phyloP scores from a whole-genome alignment of 2,888 invertebrate species.

The Gerris lacustris region DNA sequence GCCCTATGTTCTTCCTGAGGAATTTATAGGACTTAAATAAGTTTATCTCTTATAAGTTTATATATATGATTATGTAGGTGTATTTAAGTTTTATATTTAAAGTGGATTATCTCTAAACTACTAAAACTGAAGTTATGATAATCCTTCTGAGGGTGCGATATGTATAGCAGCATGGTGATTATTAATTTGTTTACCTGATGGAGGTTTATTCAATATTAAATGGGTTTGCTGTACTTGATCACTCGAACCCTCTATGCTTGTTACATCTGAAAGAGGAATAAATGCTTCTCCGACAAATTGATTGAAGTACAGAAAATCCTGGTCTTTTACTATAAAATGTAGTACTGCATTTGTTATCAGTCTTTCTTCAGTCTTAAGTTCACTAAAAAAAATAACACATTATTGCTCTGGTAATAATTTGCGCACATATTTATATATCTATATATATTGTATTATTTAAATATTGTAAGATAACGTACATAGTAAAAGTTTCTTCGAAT shows the following conservation, averaged over 20 bases:
- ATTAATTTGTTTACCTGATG: constrained; percentile 42
- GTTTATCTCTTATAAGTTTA: too few relatives aligned
- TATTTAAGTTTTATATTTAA: too few relatives aligned
- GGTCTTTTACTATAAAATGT: constrained; percentile 87
- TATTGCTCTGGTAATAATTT: background rate
- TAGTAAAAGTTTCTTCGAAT: constrained; percentile 86
- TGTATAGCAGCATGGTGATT: too few relatives aligned
- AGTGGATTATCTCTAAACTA: too few relatives aligned
- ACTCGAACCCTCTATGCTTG: constrained; percentile 45
- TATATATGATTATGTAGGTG: too few relatives aligned
- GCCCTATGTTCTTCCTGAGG: too few relatives aligned
- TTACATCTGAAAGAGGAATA: constrained; percentile 63
- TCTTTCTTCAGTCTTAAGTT: constrained; percentile 53
- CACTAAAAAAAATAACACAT: constrained; percentile 41
- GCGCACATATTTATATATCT: too few relatives aligned
- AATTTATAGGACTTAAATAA: too few relatives aligned
- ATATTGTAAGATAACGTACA: constrained; percentile 49
- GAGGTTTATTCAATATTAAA: constrained; percentile 57
- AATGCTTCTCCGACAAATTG: constrained; percentile 93
- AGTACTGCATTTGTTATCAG: constrained; percentile 56
- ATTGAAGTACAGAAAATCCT: constrained; percentile 84
- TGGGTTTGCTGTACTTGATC: constrained; percentile 57
- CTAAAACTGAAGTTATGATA: too few relatives aligned
- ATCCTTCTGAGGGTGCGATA: too few relatives aligned
- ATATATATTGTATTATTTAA: too few relatives aligned